Evolutionary conservation across 1,140 invertebrate species (phyloP), one percentile per base, ranked within the genome.

Genomic region (Propsilocerus akamusi): DNA sequence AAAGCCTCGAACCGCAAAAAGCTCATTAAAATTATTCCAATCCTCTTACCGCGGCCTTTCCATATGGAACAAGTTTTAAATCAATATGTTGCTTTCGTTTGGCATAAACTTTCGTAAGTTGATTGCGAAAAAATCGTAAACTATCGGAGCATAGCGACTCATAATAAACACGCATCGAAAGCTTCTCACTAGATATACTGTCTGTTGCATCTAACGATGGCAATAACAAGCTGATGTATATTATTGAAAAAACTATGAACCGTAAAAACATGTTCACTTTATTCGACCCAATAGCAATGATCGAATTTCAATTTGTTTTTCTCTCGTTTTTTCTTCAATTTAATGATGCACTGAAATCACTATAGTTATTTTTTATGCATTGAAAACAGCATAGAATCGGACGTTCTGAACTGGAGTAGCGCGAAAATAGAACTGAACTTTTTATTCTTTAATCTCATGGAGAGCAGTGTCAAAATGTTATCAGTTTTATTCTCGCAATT

Each of bases 61-160:
- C 62, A 30, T 60, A 64, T n/a, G 62, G 62, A 48, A 62, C 56
- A 4, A 64, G 52, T 49, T 61, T 55, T 2, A 64, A 52, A 12
- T 64, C 57, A 0, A 54, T 59, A 47, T 53, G 47, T 3, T 53
- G 34, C 53, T 59, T 55, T 53, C 58, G 56, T 22, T 58, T 51
- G 1, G 20, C 25, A 23, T 61, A 53, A 2, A 59, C 53, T 47
- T 54, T 51, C 34, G 57, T 50, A 1, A 64, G 50, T 5, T 58
- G 49, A 17, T 54, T 56, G 0, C 57, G 47, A 26, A 64, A 57
- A 24, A 64, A 64, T 51, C 37, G 50, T 49, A 60, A 58, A 52
- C 62, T 64, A 28, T 64, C 61, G 10, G 57, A 56, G 32, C 62
- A 64, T 2, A 64, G 53, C 1, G 62, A 50, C 48, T 64, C 62